phyloP scores from a whole-genome alignment of 2,797 vertebrate species.

The Numenius phaeopus region DNA sequence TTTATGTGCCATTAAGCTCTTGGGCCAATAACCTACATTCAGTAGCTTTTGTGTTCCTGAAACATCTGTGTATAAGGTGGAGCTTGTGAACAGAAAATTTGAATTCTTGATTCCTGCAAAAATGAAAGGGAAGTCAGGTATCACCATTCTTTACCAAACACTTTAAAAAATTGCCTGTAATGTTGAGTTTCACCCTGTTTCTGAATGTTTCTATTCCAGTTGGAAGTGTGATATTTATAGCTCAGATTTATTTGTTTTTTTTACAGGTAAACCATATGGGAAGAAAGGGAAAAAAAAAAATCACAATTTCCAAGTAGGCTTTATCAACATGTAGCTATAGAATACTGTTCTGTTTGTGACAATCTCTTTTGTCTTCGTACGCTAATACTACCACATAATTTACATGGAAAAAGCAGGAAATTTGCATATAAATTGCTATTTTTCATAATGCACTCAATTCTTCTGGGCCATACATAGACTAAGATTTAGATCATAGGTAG shows the following conservation, averaged over 20 bases:
- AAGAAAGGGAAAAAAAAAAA: background rate
- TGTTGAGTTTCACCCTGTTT: background rate
- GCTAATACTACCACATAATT: background rate
- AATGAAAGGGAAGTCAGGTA: background rate
- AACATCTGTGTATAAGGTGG: background rate
- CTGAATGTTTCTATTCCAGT: background rate
- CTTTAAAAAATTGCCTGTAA: background rate
- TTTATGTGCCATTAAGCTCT: background rate
- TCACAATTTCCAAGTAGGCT: background rate
- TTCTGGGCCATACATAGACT: background rate
- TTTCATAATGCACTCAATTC: background rate
- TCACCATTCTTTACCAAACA: background rate
- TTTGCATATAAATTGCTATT: slow-evolving; percentile 47
- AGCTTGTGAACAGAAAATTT: background rate
- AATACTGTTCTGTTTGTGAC: background rate
- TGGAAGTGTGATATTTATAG: background rate
- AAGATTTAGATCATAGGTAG: background rate
- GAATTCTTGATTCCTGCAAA: background rate
- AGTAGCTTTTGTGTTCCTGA: background rate
- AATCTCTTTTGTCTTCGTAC: slow-evolving; percentile 5
- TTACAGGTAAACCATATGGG: background rate
- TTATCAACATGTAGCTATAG: background rate
- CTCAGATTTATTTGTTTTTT: background rate
- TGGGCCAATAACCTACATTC: background rate
- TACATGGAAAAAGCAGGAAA: background rate